Evolutionary conservation across 2,113 vertebrate genomes (phyloP).

Genomic region (Neolamprologus toae): DNA sequence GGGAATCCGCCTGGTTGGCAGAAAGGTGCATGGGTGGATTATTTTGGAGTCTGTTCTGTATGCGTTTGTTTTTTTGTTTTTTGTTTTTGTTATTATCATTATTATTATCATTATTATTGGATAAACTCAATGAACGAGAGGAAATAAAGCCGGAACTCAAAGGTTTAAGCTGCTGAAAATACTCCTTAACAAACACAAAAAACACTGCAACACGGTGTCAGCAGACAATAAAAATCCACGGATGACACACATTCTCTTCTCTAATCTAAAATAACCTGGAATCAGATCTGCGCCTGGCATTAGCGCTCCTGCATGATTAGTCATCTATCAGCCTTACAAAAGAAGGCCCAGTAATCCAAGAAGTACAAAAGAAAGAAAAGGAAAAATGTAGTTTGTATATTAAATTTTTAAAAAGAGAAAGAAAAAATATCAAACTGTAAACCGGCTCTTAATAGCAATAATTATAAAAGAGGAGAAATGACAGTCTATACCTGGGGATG

Average conservation of each 20-base stretch:
- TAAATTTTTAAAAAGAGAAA: neutral
- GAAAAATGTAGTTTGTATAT: neutral
- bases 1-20: neutral
- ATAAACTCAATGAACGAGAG: neutral
- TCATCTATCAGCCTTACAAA: neutral
- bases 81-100: neutral
- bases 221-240: neutral
- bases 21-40: neutral
- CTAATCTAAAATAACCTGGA: neutral
- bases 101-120: neutral
- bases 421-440: neutral
- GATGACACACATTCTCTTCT: neutral
- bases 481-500: conserved; percentile 59
- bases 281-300: neutral
- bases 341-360: neutral
- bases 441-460: neutral
- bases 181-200: neutral
- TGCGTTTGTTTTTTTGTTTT: neutral
- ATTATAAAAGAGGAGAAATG: conserved; percentile 26
- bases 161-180: neutral
- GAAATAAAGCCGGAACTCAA: neutral
- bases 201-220: neutral
- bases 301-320: neutral
- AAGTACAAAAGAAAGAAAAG: neutral
- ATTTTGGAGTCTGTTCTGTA: neutral